phyloP scores from a whole-genome alignment of 2,113 vertebrate genomes.

The Syrrhaptes paradoxus region DNA sequence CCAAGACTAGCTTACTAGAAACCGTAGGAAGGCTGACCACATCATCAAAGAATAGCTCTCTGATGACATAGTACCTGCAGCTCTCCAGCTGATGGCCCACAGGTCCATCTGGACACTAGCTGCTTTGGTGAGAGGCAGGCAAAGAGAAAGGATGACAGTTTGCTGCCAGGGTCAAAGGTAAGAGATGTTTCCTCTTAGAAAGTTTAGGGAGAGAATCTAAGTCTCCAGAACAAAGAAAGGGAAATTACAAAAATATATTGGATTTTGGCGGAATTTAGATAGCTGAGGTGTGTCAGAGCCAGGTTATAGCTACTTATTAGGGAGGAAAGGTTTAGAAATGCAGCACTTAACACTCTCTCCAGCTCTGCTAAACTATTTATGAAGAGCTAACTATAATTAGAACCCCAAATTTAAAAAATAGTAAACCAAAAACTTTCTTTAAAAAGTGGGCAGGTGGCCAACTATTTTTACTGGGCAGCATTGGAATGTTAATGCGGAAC shows the following conservation, averaged over 20 bases:
- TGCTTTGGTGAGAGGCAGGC: not conserved
- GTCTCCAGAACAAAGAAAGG: conserved; percentile 33
- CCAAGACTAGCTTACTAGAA: conserved; percentile 57
- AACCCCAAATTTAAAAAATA: conserved; percentile 55
- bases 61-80: conserved; percentile 40
- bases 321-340: conserved; percentile 36
- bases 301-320: conserved; percentile 8
- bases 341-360: conserved; percentile 14
- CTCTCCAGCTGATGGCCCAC: not conserved
- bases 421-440: conserved; percentile 62
- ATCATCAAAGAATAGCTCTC: conserved; percentile 56
- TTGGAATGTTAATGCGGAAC: conserved; percentile 59
- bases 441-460: conserved; percentile 36
- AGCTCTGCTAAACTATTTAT: conserved; percentile 58
- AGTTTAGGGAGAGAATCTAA: conserved; percentile 19
- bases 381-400: conserved; percentile 54
- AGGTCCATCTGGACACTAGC: not conserved
- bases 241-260: conserved; percentile 61
- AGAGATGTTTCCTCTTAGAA: conserved; percentile 45
- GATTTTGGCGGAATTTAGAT: conserved; percentile 19
- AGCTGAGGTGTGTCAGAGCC: conserved; percentile 25
- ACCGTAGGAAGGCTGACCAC: conserved; percentile 37
- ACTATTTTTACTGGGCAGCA: conserved; percentile 59
- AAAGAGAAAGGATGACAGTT: not conserved
- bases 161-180: conserved; percentile 25